Evolutionary conservation across 64 coral and sea anemone genomes (phyloP), one percentile per base, ranked within the genome.

Genomic region (Stylophora pistillata): DNA sequence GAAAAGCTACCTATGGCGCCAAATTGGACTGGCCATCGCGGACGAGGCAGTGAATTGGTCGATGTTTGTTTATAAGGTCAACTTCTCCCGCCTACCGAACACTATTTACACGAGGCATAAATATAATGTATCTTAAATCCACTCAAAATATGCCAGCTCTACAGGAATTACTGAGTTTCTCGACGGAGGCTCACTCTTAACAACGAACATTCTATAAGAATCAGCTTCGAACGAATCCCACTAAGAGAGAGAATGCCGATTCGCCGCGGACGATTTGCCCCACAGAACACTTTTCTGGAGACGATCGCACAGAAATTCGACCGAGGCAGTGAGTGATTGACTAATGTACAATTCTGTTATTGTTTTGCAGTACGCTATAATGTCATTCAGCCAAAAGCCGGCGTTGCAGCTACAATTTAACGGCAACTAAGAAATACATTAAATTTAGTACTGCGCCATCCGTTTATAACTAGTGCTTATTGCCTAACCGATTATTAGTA

Each of bases 261-360:
- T 68, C 95, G 95, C 5, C 87, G 95, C 29, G 95, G 95, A 34
- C 91, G 95, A 0, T 96, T 93, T 69, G 95, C 95, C 11, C 95
- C 95, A 9, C 95, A 96, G 74, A 96, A 96, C 54, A 96, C 95
- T 1, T 96, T 96, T 88, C 78, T 96, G 6, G 95, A 96, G 80
- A 96, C 95, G 26, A 96, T 96, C 77, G 91, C 90, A 59, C 95
- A 96, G 58, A 96, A 96, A 80, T 96, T 96, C 86, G 95, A 96
- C 85, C 91, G 89, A 78, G 95, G 90, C 85, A 96, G 95, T 96
- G 73, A 96, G 95, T 96, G 53, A 59, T 29, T 65, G 6, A 20
- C 2, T 53, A 23, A 18, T 14, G 16, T 52, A 84, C 28, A 55
- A 15, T 82, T 33, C 14, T 41, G 4, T 53, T 68, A 15, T 70